A percentile compares a stretch with the other conserved stretches of the same genome.
Evolutionary conservation across 2,888 invertebrate species (phyloP).

Genomic region (Sturmia bella): DNA sequence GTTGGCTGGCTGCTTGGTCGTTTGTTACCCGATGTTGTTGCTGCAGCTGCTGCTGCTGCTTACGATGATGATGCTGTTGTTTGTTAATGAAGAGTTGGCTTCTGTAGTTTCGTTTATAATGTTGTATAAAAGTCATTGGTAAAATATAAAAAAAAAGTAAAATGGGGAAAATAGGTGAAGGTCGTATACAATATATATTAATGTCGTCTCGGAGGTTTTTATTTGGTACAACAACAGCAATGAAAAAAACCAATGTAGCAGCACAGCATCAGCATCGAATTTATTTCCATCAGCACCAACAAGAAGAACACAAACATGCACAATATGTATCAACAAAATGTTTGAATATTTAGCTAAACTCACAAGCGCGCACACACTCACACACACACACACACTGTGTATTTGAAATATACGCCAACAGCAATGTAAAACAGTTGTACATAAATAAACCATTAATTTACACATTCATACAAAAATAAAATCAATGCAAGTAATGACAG

Average conservation of each 20-base stretch:
- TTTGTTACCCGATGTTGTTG: slow-evolving; percentile 27
- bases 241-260: slow-evolving; percentile 22
- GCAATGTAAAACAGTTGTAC: not conserved
- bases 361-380: not conserved
- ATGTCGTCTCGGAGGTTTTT: slow-evolving; percentile 69
- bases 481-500: slow-evolving; percentile 43
- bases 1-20: slow-evolving; percentile 13
- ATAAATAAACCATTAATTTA: not conserved
- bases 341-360: slow-evolving; percentile 25
- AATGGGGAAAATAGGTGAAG: slow-evolving; percentile 69
- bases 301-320: not conserved
- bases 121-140: slow-evolving; percentile 57
- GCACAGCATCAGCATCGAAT: slow-evolving; percentile 18
- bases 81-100: slow-evolving; percentile 60
- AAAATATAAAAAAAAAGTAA: slow-evolving; percentile 16
- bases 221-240: slow-evolving; percentile 47
- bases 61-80: slow-evolving; percentile 37
- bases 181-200: slow-evolving; percentile 69
- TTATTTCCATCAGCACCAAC: slow-evolving; percentile 17
- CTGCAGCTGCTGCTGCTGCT: slow-evolving; percentile 38
- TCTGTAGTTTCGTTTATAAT: slow-evolving; percentile 46
- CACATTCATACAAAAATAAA: slow-evolving; percentile 3
- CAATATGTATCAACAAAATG: slow-evolving; percentile 22
- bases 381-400: not conserved
- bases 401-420: not conserved